A percentile compares a stretch with the other conserved stretches of the same genome.
Conservation (phyloP, 1,140 invertebrate genomes). For the Brachionus calyciflorus region DNA sequence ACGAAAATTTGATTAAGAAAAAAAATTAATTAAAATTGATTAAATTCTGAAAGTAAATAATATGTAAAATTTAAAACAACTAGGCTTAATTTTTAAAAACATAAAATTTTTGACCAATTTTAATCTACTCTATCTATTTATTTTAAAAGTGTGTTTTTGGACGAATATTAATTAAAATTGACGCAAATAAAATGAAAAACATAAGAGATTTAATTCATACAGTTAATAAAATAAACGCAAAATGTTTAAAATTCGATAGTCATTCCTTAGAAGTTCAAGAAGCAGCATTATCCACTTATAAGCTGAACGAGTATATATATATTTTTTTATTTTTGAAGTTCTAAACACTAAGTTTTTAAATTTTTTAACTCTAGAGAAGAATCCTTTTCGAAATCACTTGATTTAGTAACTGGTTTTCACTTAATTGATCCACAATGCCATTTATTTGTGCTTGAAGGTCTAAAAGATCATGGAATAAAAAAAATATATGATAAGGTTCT, state of each 20-base stretch:
- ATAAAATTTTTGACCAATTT: neutral
- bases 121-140: neutral
- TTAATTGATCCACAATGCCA: constrained; percentile 57
- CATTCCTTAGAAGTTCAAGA: constrained; percentile 56
- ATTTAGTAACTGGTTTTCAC: constrained; percentile 60
- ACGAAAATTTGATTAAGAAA: too few relatives aligned
- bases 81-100: too few relatives aligned
- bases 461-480: constrained; percentile 52
- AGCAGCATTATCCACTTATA: constrained; percentile 58
- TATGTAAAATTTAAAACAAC: too few relatives aligned
- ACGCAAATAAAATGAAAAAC: constrained; percentile 9
- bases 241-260: constrained; percentile 52
- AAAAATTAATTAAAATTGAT: too few relatives aligned
- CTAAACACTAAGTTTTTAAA: neutral
- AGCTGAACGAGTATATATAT: constrained; percentile 54
- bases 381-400: constrained; percentile 50
- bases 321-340: neutral
- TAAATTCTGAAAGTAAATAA: too few relatives aligned
- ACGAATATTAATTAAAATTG: constrained; percentile 5
- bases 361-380: constrained; percentile 19
- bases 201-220: neutral
- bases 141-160: constrained; percentile 30
- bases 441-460: constrained; percentile 59
- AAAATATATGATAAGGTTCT: constrained; percentile 51
- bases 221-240: constrained; percentile 2